These are phyloP conservation scores for Picathartes gymnocephalus DNA, from an alignment of 2,113 vertebrate genomes.

Conservation along the genomic window DNA sequence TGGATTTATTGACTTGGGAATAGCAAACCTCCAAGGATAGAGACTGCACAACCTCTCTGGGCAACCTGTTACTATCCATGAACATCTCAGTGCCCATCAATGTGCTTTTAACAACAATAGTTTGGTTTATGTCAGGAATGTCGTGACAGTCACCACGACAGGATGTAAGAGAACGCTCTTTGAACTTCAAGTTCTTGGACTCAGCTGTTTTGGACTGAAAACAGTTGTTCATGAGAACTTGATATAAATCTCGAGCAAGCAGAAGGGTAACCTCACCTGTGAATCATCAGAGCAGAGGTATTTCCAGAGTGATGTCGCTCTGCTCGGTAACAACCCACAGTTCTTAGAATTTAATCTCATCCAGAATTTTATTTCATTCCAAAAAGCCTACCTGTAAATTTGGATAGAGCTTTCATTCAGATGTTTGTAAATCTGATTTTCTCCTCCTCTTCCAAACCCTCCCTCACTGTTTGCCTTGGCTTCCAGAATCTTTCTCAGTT, in stretches of 20 bases:
- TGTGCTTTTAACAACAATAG: neutral
- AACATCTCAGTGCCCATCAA: neutral
- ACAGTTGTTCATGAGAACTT: neutral
- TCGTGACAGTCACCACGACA: rapidly evolving
- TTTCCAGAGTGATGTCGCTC: neutral
- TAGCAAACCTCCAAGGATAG: neutral
- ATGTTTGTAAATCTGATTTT: neutral
- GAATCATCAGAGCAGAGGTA: neutral
- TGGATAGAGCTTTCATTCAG: neutral
- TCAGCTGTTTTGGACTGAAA: neutral
- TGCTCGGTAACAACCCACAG: neutral
- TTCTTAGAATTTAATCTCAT: conserved; percentile 39
- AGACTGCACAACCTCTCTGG: neutral
- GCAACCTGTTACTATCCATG: neutral
- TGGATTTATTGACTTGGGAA: neutral
- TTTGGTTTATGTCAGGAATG: neutral
- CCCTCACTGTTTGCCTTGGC: neutral
- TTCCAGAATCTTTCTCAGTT: neutral
- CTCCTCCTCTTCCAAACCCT: neutral
- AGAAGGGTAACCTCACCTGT: neutral
- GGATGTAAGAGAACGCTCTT: neutral
- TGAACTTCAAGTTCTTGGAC: neutral
- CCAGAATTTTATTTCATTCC: neutral
- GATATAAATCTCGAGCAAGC: neutral
- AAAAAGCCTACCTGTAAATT: neutral